Evolutionary conservation across 2,888 invertebrate genomes (phyloP).

Genomic region (Andrena camellia): DNA sequence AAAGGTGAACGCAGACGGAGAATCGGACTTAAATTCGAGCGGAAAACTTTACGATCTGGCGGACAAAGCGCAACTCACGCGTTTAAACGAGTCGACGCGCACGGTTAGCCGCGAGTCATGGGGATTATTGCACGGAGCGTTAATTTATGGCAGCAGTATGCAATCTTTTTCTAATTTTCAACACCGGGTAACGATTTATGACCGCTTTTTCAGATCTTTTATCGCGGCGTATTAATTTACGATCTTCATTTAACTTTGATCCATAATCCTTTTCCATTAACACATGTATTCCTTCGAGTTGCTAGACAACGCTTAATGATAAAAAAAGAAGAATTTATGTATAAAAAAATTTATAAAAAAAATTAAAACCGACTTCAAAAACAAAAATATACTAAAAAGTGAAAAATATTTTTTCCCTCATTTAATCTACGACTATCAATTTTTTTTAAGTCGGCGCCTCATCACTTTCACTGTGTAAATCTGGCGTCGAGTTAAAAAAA

Average conservation of each 20-base stretch:
- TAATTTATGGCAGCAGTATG: conserved; percentile 28
- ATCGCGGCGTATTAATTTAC: background rate
- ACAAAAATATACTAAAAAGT: background rate
- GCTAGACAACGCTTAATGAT: background rate
- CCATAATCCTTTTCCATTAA: background rate
- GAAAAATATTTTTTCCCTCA: background rate
- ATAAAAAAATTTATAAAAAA: background rate
- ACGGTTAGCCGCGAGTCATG: conserved; percentile 17
- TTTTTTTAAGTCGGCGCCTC: too few species aligned
- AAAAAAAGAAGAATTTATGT: background rate
- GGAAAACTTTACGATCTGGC: conserved; percentile 49
- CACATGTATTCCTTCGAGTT: too few species aligned
- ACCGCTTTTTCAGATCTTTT: background rate
- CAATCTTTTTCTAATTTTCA: conserved; percentile 3
- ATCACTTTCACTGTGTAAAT: too few species aligned
- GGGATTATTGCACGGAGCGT: conserved; percentile 22
- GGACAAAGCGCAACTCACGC: conserved; percentile 50
- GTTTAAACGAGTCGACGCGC: conserved; percentile 46
- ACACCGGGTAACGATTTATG: background rate
- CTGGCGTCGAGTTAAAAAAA: too few species aligned
- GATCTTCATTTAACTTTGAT: background rate
- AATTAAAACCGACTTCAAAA: background rate
- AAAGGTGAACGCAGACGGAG: conserved; percentile 3
- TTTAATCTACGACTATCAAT: too few species aligned
- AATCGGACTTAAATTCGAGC: conserved; percentile 47